Percentiles rank a stretch among this genome's conserved stretches.
Evolutionary conservation across 1,140 invertebrate genomes (phyloP).

Genomic region (Drosophila sucinea): DNA sequence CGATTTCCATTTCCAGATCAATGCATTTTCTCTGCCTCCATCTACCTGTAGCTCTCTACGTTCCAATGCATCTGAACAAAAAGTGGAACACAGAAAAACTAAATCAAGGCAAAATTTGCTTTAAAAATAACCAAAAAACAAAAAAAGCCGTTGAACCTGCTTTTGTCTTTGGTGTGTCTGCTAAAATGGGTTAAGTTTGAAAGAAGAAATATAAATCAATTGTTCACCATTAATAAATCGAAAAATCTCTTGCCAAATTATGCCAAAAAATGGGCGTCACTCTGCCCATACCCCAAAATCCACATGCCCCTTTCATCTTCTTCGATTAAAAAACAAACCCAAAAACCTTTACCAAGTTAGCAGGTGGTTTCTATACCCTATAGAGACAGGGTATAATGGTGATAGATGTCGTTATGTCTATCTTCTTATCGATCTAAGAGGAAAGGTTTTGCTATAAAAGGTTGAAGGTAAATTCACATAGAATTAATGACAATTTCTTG

Average conservation of each 20-base stretch:
- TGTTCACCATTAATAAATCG: constrained; percentile 55
- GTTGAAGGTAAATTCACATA: no score
- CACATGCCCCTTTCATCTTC: constrained; percentile 31
- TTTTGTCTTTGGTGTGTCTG: constrained; percentile 1
- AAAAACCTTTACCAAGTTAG: constrained; percentile 37
- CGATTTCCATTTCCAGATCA: constrained; percentile 63
- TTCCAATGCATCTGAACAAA: constrained; percentile 40
- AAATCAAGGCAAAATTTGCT: constrained; percentile 6
- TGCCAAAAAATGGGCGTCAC: constrained; percentile 58
- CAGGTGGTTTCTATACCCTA: constrained; percentile 50
- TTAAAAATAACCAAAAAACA: constrained; percentile 14
- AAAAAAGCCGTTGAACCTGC: constrained; percentile 50
- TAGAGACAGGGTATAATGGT: neutral
- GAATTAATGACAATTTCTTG: no score
- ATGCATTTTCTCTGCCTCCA: constrained; percentile 34
- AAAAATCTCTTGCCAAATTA: constrained; percentile 43
- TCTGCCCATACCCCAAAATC: constrained; percentile 15
- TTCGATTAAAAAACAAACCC: constrained; percentile 44
- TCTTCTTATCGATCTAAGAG: neutral
- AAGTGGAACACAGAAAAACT: constrained; percentile 17
- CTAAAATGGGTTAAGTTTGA: constrained; percentile 48
- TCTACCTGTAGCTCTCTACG: constrained; percentile 9
- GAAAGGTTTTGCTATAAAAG: no score
- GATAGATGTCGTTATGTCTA: neutral
- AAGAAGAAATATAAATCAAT: constrained; percentile 37